Conservation (phyloP, 2,888 invertebrate species). For the Phragmatobia fuliginosa region DNA sequence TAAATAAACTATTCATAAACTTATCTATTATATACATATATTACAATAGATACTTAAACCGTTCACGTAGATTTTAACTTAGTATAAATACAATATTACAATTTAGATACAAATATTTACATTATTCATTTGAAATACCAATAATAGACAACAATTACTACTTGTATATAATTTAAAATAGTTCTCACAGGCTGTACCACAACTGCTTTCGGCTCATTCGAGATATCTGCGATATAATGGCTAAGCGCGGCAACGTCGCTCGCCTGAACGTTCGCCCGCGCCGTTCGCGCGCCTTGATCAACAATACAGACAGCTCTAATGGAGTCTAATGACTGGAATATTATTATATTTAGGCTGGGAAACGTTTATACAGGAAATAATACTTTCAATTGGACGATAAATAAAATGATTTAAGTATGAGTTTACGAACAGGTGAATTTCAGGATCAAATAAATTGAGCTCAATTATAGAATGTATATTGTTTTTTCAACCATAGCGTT, state of each 20-base stretch:
- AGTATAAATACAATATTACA: background rate
- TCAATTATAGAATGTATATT: no score
- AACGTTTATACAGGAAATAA: no score
- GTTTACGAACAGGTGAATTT: no score
- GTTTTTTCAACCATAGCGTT: no score
- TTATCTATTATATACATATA: background rate
- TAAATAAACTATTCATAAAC: background rate
- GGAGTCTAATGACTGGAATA: constrained; percentile 19
- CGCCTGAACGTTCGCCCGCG: constrained; percentile 38
- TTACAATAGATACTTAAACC: background rate
- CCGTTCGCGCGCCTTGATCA: constrained; percentile 36
- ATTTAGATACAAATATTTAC: background rate
- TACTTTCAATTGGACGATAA: no score
- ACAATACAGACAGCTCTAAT: no score
- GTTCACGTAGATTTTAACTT: background rate
- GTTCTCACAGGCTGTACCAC: background rate
- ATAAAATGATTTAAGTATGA: no score
- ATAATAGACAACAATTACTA: background rate
- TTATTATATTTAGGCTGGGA: no score
- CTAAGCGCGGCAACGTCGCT: constrained; percentile 53
- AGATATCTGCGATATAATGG: constrained; percentile 27
- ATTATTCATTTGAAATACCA: background rate
- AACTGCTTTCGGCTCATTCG: background rate
- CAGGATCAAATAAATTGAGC: no score
- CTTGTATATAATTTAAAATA: background rate